These are phyloP conservation scores for Crypturellus undulatus DNA, from an alignment of 2,113 vertebrate species.

Conservation along the genomic window DNA sequence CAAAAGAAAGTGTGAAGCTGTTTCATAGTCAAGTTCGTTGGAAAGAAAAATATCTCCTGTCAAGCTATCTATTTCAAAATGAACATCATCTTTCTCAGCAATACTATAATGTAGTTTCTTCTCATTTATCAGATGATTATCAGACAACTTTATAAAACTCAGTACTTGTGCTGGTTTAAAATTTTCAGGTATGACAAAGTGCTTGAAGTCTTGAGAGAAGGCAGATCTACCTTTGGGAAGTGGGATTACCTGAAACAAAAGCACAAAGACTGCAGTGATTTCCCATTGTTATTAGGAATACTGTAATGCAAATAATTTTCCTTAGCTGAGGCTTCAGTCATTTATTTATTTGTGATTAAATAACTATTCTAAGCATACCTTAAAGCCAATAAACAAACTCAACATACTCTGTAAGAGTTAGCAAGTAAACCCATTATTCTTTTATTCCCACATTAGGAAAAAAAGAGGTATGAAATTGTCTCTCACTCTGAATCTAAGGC, in stretches of 20 bases:
- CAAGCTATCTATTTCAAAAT: conserved; percentile 84
- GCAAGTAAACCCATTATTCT: background rate
- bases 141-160: conserved; percentile 73
- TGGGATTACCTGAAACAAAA: conserved; percentile 83
- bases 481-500: background rate
- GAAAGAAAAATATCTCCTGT: conserved; percentile 87
- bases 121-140: background rate
- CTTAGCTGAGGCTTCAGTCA: background rate
- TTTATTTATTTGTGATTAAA: background rate
- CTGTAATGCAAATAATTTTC: background rate
- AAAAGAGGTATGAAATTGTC: background rate
- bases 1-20: conserved; percentile 81
- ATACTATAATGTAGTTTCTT: conserved; percentile 80
- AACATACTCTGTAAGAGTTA: background rate
- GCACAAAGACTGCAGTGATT: background rate
- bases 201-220: conserved; percentile 73
- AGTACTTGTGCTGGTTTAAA: conserved; percentile 80
- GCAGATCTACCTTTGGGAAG: conserved; percentile 36
- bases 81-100: conserved; percentile 75
- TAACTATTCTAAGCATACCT: background rate
- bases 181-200: conserved; percentile 85
- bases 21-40: conserved; percentile 90
- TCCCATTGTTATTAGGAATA: background rate
- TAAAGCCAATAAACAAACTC: background rate
- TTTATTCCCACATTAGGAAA: background rate